Base-by-base conservation (phyloP, 2,797 vertebrate genomes). In the Mormyrus hasselquistii region DNA sequence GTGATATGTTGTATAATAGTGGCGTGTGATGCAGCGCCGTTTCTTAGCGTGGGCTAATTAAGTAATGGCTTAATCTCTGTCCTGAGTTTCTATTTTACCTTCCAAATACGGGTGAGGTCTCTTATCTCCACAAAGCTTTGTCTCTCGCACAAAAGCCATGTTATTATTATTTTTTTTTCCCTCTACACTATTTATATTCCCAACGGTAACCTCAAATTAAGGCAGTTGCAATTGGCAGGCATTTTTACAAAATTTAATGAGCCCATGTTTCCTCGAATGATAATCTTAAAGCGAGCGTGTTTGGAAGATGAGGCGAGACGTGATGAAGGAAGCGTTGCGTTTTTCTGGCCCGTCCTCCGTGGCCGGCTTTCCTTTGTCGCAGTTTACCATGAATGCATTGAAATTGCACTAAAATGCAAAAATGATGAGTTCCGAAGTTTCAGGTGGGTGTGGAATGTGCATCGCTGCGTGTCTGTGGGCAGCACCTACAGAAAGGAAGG, bases 231-330 rank as follows among this genome's bases (percentile, higher is more conserved):
- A 49, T 57, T 89, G 88, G 53, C 88, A 89, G 55, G 29, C 41
- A 85, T 85, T 82, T 89, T 89, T 85, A 57, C 57, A 16, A 57
- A 65, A 29, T 85, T 89, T 89, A 89, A 85, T 89, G 88, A 89
- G 79, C 79, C 7, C 14, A 29, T 34, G 12, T 83, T 82, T 34
- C 22, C 53, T 88, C 53, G 19, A 62, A 62, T 82, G 82, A 84
- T 88, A 62, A 88, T 76, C 88, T 88, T 82, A 88, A 86, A 62
- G 86, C 10, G 6, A 25, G 34, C 53, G 34, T 53, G 49, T 59
- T 44, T 29, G 53, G 73, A 25, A 79, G 88, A 59, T n/a, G 53
- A 57, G 38, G 38, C 3, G 52, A 59, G 50, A 22, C 19, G 4
- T 49, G 25, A 83, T 41, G 55, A 19, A 14, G 38, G 53, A 47